Percentiles rank a stretch among this genome's conserved stretches.
These are phyloP conservation scores for Riptortus pedestris DNA, from an alignment of 1,140 invertebrate species.

Conservation along the genomic window DNA sequence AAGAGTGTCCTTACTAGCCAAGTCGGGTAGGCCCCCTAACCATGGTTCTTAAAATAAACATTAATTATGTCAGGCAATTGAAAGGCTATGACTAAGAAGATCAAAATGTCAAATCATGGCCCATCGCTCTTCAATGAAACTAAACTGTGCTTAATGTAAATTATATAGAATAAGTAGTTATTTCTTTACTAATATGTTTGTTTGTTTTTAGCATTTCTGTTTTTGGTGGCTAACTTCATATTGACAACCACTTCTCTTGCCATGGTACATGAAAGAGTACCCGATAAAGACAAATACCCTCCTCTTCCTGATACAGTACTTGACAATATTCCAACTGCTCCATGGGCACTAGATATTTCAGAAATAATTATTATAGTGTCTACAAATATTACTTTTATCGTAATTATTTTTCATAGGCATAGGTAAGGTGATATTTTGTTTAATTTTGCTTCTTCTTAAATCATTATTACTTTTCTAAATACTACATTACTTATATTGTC, in stretches of 20 bases:
- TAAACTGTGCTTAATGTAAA: too few species aligned
- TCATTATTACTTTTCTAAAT: too few species aligned
- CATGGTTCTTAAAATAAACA: too few species aligned
- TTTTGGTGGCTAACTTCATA: slow-evolving; percentile 50
- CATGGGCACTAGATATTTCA: slow-evolving; percentile 68
- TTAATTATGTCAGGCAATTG: too few species aligned
- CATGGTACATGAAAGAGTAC: slow-evolving; percentile 72
- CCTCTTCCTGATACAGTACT: slow-evolving; percentile 73
- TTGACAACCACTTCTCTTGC: slow-evolving; percentile 59
- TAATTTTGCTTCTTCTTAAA: background rate
- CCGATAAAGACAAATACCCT: slow-evolving; percentile 53
- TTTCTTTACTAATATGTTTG: background rate
- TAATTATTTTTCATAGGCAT: slow-evolving; percentile 74
- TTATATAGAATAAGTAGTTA: too few species aligned
- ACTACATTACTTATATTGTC: too few species aligned
- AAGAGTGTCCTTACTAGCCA: too few species aligned
- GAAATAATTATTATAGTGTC: slow-evolving; percentile 77
- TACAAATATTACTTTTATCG: slow-evolving; percentile 56
- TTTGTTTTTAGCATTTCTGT: slow-evolving; percentile 44
- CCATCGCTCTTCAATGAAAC: too few species aligned
- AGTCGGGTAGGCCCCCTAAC: too few species aligned
- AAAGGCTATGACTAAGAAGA: too few species aligned
- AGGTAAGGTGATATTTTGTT: slow-evolving; percentile 41
- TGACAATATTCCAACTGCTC: slow-evolving; percentile 57
- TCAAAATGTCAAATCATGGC: too few species aligned